These are phyloP conservation scores for Gavialis gangeticus DNA, from an alignment of 2,113 vertebrate species.

Conservation along the genomic window DNA sequence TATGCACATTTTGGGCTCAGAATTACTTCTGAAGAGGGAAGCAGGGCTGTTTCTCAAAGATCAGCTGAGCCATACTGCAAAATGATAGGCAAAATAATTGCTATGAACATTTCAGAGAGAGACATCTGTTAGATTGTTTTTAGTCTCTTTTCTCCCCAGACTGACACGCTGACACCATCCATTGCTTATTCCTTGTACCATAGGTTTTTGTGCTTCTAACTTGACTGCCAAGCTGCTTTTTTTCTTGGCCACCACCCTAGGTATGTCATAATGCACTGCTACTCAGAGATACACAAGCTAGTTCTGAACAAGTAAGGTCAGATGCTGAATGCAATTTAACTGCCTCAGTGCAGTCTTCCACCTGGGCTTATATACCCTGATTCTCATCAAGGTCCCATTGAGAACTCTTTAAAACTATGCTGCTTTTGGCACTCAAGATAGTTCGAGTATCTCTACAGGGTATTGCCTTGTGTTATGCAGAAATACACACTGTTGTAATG, in stretches of 20 bases:
- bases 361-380: too few species aligned
- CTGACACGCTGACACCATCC: too few species aligned
- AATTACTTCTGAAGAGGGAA: neutral
- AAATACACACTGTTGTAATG: too few species aligned
- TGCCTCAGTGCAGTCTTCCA: too few species aligned
- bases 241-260: neutral
- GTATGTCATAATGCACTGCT: neutral
- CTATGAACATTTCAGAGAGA: neutral
- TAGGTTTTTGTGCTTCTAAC: neutral
- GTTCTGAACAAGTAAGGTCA: too few species aligned
- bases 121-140: neutral
- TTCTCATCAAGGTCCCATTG: too few species aligned
- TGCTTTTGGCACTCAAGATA: too few species aligned
- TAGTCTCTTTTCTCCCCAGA: neutral
- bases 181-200: neutral
- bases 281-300: too few species aligned
- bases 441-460: too few species aligned
- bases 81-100: neutral
- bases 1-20: neutral
- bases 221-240: neutral
- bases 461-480: too few species aligned
- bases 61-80: neutral
- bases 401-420: too few species aligned
- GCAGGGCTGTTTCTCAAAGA: neutral
- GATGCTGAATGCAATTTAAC: too few species aligned